phyloP scores from a whole-genome alignment of 2,888 invertebrate genomes.

The Himalopsyche tibetana region DNA sequence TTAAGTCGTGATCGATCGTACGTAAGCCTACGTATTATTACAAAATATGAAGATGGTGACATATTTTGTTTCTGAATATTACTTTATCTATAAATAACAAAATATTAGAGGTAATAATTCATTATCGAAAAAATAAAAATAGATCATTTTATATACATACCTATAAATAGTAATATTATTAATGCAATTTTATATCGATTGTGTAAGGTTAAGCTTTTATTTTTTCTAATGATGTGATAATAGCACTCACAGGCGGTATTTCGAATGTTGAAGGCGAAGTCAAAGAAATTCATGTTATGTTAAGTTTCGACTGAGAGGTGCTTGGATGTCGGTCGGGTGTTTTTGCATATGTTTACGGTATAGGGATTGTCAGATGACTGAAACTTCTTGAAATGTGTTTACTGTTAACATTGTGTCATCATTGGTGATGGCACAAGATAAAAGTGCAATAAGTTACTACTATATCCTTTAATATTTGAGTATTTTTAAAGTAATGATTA shows the following conservation, averaged over 20 bases:
- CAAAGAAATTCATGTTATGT: slow-evolving; percentile 16
- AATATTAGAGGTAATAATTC: no score
- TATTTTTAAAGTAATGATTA: slow-evolving; percentile 17
- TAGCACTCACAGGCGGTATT: slow-evolving; percentile 21
- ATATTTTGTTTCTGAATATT: no score
- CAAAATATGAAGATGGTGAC: no score
- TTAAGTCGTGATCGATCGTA: no score
- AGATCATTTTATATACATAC: no score
- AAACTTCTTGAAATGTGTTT: slow-evolving; percentile 39
- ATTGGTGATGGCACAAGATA: slow-evolving; percentile 35
- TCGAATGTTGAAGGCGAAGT: slow-evolving; percentile 38
- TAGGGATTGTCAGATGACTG: slow-evolving; percentile 22
- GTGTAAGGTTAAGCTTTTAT: no score
- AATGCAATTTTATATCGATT: no score
- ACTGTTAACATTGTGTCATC: slow-evolving; percentile 35
- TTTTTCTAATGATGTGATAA: background rate
- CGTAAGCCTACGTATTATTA: no score
- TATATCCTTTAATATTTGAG: background rate
- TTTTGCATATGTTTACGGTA: slow-evolving; percentile 27
- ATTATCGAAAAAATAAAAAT: no score
- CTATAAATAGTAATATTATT: no score
- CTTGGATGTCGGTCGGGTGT: slow-evolving; percentile 29
- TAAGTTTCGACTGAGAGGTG: slow-evolving; percentile 32
- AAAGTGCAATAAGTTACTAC: slow-evolving; percentile 20
- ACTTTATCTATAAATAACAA: no score